phyloP scores from a whole-genome alignment of 2,797 vertebrate species.

The Dipus sagitta region DNA sequence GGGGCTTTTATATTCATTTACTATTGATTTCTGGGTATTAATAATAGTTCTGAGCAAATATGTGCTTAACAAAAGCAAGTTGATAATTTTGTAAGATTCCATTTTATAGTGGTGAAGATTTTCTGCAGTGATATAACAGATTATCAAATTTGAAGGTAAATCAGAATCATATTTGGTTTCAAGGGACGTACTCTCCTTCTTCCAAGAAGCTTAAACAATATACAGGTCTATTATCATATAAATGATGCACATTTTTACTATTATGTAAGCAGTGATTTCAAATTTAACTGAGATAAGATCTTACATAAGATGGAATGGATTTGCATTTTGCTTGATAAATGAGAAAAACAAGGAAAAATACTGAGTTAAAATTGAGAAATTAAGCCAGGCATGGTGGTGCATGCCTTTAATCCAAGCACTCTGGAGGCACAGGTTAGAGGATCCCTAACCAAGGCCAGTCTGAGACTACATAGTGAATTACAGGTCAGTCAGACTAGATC shows the following conservation, averaged over 20 bases:
- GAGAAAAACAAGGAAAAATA: too few species aligned
- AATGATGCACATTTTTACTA: not conserved
- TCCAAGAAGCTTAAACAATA: not conserved
- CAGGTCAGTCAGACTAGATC: too few species aligned
- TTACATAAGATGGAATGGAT: too few species aligned
- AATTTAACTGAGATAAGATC: too few species aligned
- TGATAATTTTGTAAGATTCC: not conserved
- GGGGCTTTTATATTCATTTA: not conserved
- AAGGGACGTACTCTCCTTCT: not conserved
- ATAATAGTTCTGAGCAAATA: not conserved
- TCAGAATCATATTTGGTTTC: constrained; percentile 7
- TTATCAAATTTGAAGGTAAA: not conserved
- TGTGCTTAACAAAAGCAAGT: not conserved
- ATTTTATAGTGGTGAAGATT: not conserved
- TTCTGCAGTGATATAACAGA: not conserved
- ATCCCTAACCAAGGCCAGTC: too few species aligned
- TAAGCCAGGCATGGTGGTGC: too few species aligned
- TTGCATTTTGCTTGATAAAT: too few species aligned
- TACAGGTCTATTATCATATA: not conserved
- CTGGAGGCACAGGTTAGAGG: too few species aligned
- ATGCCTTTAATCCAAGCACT: too few species aligned
- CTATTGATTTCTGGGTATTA: not conserved
- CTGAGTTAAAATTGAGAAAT: not conserved
- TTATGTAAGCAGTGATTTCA: not conserved
- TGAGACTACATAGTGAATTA: too few species aligned